Conservation (phyloP, 2,113 vertebrate species). For the Cryptomyrus ogoouensis region DNA sequence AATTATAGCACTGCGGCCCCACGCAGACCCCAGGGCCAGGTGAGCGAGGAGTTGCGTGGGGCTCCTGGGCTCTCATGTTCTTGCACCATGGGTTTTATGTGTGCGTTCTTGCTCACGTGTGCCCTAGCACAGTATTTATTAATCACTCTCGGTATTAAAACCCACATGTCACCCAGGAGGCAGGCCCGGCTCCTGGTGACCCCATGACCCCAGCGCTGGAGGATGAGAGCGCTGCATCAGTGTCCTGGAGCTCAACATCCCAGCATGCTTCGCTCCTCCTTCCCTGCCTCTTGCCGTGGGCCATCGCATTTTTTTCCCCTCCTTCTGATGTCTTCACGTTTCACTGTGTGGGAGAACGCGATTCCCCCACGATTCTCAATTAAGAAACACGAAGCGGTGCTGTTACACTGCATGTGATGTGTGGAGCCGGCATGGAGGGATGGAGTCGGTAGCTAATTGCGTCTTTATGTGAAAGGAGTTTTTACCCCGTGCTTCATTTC, state of each 20-base stretch:
- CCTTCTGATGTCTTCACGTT: background rate
- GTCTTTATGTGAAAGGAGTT: background rate
- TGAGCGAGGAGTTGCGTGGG: constrained; percentile 10
- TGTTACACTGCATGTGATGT: background rate
- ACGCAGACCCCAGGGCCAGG: constrained; percentile 21
- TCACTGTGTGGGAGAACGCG: background rate
- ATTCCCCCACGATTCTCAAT: background rate
- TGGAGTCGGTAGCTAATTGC: background rate
- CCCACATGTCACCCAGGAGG: background rate
- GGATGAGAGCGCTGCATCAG: background rate
- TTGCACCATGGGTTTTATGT: background rate
- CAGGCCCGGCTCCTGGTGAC: background rate
- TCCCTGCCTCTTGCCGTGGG: background rate
- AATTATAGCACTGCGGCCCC: constrained; percentile 28
- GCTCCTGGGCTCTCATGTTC: background rate
- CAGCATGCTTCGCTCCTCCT: background rate
- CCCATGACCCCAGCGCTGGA: background rate
- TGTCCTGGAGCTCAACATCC: background rate
- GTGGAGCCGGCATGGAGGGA: background rate
- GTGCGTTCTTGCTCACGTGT: background rate
- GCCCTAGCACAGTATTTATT: background rate
- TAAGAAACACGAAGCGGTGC: background rate
- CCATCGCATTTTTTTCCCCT: background rate
- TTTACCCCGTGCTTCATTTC: background rate
- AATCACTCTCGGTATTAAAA: constrained; percentile 10